Evolutionary conservation across 2,888 invertebrate species (phyloP).

Genomic region (Eupithecia exiguata): DNA sequence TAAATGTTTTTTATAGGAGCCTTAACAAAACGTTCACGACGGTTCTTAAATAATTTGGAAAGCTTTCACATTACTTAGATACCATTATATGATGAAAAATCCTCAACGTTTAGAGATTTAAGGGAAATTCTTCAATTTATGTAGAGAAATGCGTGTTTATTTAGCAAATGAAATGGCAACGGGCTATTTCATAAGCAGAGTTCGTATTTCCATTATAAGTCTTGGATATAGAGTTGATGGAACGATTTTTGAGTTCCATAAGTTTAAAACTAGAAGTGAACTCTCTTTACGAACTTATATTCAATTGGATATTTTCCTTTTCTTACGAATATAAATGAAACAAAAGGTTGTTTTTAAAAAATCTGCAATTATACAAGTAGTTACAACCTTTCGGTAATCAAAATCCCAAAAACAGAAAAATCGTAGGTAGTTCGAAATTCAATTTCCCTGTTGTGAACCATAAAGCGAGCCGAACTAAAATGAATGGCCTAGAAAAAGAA

Average conservation of each 20-base stretch:
- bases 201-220: slow-evolving; percentile 11
- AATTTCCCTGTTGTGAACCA: not conserved
- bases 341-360: not conserved
- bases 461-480: not conserved
- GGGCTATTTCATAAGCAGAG: slow-evolving; percentile 10
- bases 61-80: not conserved
- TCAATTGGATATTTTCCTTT: not conserved
- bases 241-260: not conserved
- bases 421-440: not conserved
- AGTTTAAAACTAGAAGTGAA: not conserved
- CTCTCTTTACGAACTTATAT: not conserved
- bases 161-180: slow-evolving; percentile 10
- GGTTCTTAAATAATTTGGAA: not conserved
- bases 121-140: slow-evolving; percentile 1
- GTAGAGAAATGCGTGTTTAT: slow-evolving; percentile 5
- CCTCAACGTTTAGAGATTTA: not conserved
- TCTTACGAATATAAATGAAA: not conserved
- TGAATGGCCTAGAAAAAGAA: not conserved
- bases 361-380: too few relatives aligned
- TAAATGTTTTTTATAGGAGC: not conserved
- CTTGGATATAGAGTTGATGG: slow-evolving; percentile 21
- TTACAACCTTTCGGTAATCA: too few relatives aligned
- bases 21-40: not conserved
- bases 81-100: not conserved
- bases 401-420: too few relatives aligned